Conservation (phyloP, 2,113 vertebrate species). For the Rhombomys opimus region DNA sequence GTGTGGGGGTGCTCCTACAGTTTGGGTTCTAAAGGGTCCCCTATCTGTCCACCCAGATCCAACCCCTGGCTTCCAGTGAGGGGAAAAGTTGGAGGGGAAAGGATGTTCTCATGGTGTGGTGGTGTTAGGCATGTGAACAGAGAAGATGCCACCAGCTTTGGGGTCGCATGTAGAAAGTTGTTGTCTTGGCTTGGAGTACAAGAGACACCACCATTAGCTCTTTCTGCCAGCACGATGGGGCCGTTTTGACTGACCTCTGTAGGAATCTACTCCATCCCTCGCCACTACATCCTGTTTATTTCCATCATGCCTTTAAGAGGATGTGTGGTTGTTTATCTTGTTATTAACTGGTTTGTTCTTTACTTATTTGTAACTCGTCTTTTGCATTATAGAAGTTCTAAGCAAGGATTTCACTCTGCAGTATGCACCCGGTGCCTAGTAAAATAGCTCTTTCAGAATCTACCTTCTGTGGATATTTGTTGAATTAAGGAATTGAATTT, state of each 20-base stretch:
- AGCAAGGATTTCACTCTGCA: background rate
- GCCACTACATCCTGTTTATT: background rate
- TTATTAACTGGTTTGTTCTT: background rate
- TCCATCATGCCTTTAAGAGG: background rate
- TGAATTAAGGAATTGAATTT: background rate
- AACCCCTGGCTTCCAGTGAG: background rate
- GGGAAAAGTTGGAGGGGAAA: background rate
- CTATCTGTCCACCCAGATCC: background rate
- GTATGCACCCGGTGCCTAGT: background rate
- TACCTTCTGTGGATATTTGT: conserved; percentile 23
- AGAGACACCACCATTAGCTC: background rate
- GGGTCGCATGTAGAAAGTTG: background rate
- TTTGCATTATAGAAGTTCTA: conserved; percentile 1
- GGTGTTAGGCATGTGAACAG: background rate
- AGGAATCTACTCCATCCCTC: background rate
- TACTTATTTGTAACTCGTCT: conserved; percentile 20
- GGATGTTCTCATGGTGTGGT: background rate
- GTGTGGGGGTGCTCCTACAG: background rate
- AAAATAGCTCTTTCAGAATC: background rate
- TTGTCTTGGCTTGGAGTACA: background rate
- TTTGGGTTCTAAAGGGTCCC: background rate
- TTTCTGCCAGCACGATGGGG: background rate
- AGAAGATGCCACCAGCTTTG: background rate
- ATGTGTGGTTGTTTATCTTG: background rate
- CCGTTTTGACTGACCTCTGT: background rate